These are phyloP conservation scores for Allacma fusca DNA, from an alignment of 2,888 invertebrate genomes.

Conservation along the genomic window DNA sequence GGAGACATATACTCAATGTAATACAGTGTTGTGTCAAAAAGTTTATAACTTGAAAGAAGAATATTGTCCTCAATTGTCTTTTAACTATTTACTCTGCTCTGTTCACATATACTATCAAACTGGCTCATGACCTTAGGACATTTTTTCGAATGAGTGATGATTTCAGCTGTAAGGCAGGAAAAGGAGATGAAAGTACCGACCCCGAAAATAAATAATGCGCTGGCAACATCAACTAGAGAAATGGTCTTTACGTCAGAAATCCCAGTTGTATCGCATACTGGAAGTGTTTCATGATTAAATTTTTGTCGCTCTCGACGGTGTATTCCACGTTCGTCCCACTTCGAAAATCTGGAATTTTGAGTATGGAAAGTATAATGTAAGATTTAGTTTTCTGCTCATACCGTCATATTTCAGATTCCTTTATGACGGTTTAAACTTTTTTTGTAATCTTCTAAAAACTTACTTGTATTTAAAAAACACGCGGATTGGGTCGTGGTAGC, in stretches of 20 bases:
- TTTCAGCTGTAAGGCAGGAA: too few species aligned
- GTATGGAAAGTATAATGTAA: background rate
- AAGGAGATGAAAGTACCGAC: background rate
- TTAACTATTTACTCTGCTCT: too few species aligned
- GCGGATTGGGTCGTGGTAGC: constrained; percentile 12
- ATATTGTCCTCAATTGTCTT: too few species aligned
- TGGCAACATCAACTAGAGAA: constrained; percentile 12
- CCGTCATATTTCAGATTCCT: background rate
- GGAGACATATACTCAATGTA: too few species aligned
- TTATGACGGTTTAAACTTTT: constrained; percentile 9
- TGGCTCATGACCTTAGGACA: too few species aligned
- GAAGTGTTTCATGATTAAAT: constrained; percentile 13
- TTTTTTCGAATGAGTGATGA: too few species aligned
- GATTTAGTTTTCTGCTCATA: background rate
- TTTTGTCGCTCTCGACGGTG: background rate
- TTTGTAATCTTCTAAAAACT: background rate
- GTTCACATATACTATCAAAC: too few species aligned
- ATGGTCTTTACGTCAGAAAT: background rate
- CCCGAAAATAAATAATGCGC: constrained; percentile 7
- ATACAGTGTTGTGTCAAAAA: too few species aligned
- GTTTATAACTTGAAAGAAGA: too few species aligned
- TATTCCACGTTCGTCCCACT: constrained; percentile 26
- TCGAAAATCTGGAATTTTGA: constrained; percentile 16
- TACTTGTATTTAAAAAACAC: constrained; percentile 23
- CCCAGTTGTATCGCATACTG: background rate